phyloP scores from a whole-genome alignment of 2,113 vertebrate genomes.

The Microcebus lehilahytsara region DNA sequence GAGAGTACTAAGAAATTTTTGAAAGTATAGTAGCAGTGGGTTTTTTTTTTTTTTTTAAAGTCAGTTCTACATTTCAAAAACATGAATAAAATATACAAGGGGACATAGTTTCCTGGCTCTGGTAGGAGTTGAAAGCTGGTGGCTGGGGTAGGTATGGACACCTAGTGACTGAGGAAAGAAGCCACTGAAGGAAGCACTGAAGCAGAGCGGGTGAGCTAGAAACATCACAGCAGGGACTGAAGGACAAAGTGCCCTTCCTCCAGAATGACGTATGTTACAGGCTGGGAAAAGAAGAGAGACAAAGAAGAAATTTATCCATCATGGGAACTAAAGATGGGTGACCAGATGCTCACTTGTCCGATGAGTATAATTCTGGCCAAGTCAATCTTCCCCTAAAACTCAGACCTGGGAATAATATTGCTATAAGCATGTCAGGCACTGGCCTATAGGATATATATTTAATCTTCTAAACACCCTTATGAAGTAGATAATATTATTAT shows the following conservation, averaged over 20 bases:
- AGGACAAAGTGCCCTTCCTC: background rate
- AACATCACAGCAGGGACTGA: background rate
- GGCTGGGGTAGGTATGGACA: background rate
- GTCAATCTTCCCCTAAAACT: background rate
- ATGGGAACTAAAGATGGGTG: background rate
- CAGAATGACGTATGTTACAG: background rate
- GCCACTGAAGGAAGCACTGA: background rate
- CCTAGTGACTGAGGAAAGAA: background rate
- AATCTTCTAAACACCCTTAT: background rate
- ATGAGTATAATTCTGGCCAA: background rate
- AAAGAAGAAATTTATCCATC: background rate
- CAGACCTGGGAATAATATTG: background rate
- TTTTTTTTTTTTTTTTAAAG: background rate
- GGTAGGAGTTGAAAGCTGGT: background rate
- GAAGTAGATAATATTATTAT: background rate
- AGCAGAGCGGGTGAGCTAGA: background rate
- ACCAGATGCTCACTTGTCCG: background rate
- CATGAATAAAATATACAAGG: background rate
- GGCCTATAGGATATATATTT: background rate
- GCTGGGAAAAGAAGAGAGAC: background rate
- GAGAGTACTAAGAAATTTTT: background rate
- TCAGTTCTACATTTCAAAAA: conserved; percentile 4
- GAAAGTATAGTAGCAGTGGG: background rate
- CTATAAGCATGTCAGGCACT: background rate
- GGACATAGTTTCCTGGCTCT: background rate